Conservation (phyloP, 2,797 vertebrate genomes). For the Coranthus polyacanthus region DNA sequence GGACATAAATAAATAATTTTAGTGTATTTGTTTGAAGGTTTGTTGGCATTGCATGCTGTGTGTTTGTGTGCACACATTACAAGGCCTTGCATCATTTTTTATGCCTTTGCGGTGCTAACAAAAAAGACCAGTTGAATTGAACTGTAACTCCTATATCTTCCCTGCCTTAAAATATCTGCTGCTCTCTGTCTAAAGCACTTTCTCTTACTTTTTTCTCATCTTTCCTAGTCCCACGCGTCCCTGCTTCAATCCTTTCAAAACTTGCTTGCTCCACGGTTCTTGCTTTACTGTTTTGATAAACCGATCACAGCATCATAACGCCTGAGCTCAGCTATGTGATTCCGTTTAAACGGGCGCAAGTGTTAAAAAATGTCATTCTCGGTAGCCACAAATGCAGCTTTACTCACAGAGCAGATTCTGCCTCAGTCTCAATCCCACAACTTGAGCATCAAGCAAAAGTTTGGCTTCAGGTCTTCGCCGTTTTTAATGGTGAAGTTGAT, state of each 20-base stretch:
- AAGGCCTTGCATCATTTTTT: constrained; percentile 72
- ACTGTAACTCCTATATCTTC: constrained; percentile 53
- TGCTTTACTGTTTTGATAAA: constrained; percentile 45
- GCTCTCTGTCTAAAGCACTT: constrained; percentile 54
- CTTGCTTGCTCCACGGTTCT: constrained; percentile 46
- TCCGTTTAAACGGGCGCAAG: constrained; percentile 32
- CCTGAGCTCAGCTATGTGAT: constrained; percentile 35
- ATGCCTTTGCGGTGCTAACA: constrained; percentile 56
- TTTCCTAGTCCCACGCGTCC: constrained; percentile 33
- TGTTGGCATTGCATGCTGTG: constrained; percentile 4
- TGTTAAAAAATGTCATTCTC: constrained; percentile 6
- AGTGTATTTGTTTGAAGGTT: constrained; percentile 15
- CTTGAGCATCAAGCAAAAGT: background rate
- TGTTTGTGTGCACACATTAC: constrained; percentile 44
- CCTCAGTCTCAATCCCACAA: constrained; percentile 9
- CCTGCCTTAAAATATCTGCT: constrained; percentile 46
- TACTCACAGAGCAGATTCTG: constrained; percentile 14
- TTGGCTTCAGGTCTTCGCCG: background rate
- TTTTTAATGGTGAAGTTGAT: background rate
- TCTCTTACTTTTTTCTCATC: constrained; percentile 24
- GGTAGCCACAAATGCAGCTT: constrained; percentile 1
- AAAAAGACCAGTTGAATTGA: constrained; percentile 58
- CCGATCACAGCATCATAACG: constrained; percentile 41
- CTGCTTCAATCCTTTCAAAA: constrained; percentile 47
- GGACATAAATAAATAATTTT: constrained; percentile 45